These are phyloP conservation scores for Mormyrus hasselquistii DNA, from an alignment of 2,797 vertebrate species.

Conservation along the genomic window DNA sequence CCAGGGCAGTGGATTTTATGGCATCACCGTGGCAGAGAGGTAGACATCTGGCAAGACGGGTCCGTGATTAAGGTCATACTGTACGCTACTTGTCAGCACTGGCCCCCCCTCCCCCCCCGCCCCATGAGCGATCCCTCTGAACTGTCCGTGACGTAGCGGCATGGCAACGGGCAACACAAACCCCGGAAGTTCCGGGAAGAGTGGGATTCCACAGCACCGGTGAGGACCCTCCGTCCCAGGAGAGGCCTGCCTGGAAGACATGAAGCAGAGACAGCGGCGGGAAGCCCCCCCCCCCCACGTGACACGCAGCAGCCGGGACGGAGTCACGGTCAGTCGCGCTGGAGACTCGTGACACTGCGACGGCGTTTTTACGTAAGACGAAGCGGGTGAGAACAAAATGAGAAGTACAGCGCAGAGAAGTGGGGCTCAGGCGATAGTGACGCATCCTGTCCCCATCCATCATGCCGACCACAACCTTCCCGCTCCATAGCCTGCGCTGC, in stretches of 20 bases:
- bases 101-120: background rate
- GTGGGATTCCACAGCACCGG: background rate
- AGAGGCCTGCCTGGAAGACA: background rate
- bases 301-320: background rate
- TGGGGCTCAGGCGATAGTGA: background rate
- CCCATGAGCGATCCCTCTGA: background rate
- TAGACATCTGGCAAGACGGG: background rate
- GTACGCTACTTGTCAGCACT: background rate
- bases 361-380: background rate
- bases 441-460: background rate
- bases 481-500: background rate
- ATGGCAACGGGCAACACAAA: slow-evolving; percentile 16
- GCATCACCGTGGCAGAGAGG: background rate
- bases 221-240: background rate
- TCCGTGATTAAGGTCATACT: background rate
- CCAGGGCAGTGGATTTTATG: background rate
- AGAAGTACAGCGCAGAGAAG: background rate
- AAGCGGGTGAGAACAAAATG: background rate
- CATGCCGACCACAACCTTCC: background rate
- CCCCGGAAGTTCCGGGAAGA: background rate
- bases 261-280: background rate
- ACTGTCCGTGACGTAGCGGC: background rate
- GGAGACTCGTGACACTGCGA: background rate
- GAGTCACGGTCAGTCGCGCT: background rate
- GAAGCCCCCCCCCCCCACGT: background rate